Evolutionary conservation across 2,113 vertebrate genomes (phyloP).

Genomic region (Cyrtonyx montezumae): DNA sequence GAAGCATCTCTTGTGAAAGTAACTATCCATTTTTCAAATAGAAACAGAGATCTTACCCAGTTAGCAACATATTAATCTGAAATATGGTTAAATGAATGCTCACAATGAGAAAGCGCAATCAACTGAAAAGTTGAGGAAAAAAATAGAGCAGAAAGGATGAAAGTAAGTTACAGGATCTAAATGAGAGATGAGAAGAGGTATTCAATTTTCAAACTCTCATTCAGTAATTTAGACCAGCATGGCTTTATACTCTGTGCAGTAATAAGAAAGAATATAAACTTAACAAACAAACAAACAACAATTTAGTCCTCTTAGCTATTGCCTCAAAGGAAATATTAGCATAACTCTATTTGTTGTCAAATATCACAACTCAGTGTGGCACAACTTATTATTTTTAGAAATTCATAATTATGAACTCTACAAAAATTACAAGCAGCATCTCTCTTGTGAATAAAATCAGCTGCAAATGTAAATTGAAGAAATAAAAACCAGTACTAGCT

Average conservation of each 20-base stretch:
- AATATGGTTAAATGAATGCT: neutral
- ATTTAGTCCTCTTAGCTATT: neutral
- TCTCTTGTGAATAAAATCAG: neutral
- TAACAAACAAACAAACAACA: accelerated
- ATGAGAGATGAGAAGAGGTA: neutral
- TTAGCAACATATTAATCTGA: neutral
- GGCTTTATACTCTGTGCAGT: neutral
- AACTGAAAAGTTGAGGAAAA: neutral
- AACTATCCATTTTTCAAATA: neutral
- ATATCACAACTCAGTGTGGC: neutral
- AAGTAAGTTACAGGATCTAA: neutral
- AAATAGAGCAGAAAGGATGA: neutral
- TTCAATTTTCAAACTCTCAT: neutral
- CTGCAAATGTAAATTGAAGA: neutral
- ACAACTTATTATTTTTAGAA: neutral
- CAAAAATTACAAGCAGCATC: neutral
- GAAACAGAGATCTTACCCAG: neutral
- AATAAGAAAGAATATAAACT: neutral
- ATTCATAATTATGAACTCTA: neutral
- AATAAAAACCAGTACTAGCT: neutral
- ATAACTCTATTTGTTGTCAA: neutral
- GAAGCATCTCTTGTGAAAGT: neutral
- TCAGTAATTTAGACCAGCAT: neutral
- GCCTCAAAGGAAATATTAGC: neutral
- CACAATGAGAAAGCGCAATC: neutral